Percentiles rank a stretch among this genome's conserved stretches.
phyloP scores from a whole-genome alignment of 2,888 invertebrate species.

The Agelastica alni region DNA sequence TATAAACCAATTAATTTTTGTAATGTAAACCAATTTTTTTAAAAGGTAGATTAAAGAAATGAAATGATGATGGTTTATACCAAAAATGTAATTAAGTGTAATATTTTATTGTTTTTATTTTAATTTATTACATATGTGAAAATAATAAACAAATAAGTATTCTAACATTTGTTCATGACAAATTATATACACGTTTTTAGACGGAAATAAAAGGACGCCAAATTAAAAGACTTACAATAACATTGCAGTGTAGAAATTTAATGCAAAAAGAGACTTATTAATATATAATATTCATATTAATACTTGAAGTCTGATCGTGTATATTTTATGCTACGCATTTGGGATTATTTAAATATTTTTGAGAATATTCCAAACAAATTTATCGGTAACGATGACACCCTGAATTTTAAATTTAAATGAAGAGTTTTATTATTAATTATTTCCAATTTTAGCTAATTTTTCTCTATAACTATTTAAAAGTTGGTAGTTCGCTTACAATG shows the following conservation, averaged over 20 bases:
- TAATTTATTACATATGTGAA: conserved; percentile 53
- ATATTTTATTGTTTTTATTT: conserved; percentile 47
- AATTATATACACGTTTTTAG: conserved; percentile 51
- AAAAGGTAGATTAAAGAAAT: too few species aligned
- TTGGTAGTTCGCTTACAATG: too few species aligned
- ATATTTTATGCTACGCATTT: conserved; percentile 36
- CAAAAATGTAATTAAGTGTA: conserved; percentile 29
- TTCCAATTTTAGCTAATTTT: too few species aligned
- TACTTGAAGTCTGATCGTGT: conserved; percentile 50
- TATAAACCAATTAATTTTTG: too few species aligned
- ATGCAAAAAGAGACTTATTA: conserved; percentile 47
- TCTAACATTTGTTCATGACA: conserved; percentile 54
- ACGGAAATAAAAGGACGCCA: conserved; percentile 50
- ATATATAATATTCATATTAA: conserved; percentile 52
- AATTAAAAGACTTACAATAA: conserved; percentile 50
- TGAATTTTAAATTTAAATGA: too few species aligned
- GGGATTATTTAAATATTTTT: too few species aligned
- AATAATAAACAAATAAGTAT: conserved; percentile 55
- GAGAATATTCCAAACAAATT: too few species aligned
- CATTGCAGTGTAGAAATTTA: conserved; percentile 43
- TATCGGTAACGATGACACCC: too few species aligned
- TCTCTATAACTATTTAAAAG: too few species aligned
- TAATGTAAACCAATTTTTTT: background rate
- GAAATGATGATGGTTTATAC: background rate
- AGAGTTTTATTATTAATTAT: too few species aligned